Conservation (phyloP, 2,113 vertebrate species). For the Sander lucioperca region DNA sequence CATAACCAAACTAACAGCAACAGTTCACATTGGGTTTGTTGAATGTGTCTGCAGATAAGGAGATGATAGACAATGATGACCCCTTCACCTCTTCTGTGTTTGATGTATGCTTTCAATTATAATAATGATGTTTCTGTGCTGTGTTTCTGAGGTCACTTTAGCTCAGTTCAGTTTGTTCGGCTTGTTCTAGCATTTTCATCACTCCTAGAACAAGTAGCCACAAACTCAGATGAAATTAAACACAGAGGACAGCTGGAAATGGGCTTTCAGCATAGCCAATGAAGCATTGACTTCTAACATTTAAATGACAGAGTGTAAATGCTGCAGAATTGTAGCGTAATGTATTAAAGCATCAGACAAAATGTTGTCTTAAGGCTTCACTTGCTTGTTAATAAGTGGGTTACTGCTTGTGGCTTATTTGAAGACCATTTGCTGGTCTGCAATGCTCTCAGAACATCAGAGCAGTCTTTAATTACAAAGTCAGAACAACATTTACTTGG, state of each 20-base stretch:
- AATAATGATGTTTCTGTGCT: slow-evolving; percentile 19
- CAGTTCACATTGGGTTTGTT: slow-evolving; percentile 35
- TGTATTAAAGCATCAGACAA: slow-evolving; percentile 73
- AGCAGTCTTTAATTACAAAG: slow-evolving; percentile 78
- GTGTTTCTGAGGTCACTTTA: slow-evolving; percentile 30
- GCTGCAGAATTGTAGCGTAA: slow-evolving; percentile 46
- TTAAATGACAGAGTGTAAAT: slow-evolving; percentile 70
- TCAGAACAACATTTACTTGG: slow-evolving; percentile 59
- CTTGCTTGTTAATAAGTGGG: slow-evolving; percentile 74
- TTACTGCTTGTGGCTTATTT: slow-evolving; percentile 76
- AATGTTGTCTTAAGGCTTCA: slow-evolving; percentile 68
- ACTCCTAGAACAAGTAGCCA: slow-evolving; percentile 43
- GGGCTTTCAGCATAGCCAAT: slow-evolving; percentile 46
- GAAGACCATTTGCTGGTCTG: slow-evolving; percentile 74
- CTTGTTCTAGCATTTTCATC: slow-evolving; percentile 53
- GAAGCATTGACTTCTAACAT: slow-evolving; percentile 57
- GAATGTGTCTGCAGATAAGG: slow-evolving; percentile 59
- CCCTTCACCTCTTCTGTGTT: background rate
- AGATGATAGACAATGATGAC: slow-evolving; percentile 39
- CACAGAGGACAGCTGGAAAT: slow-evolving; percentile 39
- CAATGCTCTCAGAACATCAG: slow-evolving; percentile 65
- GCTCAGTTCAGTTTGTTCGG: slow-evolving; percentile 20
- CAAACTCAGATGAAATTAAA: slow-evolving; percentile 58
- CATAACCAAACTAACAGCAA: slow-evolving; percentile 16
- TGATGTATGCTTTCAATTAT: slow-evolving; percentile 32